A percentile compares a stretch with the other conserved stretches of the same genome.
These are phyloP conservation scores for Catharus ustulatus DNA, from an alignment of 2,797 vertebrate species.

Conservation along the genomic window DNA sequence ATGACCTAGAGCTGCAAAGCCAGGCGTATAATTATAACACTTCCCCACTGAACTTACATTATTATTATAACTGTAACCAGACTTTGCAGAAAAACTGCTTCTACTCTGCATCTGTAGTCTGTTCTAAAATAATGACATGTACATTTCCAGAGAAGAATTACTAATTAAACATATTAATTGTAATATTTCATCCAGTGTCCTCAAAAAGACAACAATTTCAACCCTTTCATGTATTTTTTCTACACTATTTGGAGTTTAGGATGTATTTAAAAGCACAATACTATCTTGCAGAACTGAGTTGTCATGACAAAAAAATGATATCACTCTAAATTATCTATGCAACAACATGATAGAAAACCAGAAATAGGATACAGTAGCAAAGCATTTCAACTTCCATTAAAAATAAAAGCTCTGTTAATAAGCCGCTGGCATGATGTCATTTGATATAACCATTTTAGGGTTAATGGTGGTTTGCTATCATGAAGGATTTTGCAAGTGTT, in stretches of 20 bases:
- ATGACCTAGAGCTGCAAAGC: constrained; percentile 21
- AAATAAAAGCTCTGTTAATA: constrained; percentile 72
- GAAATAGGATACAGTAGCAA: constrained; percentile 64
- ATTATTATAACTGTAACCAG: constrained; percentile 23
- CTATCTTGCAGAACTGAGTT: constrained; percentile 13
- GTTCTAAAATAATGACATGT: background rate
- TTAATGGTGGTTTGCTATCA: constrained; percentile 42
- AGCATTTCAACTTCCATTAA: constrained; percentile 73
- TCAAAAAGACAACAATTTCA: background rate
- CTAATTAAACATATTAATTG: background rate
- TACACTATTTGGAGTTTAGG: background rate
- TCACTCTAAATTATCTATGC: constrained; percentile 8
- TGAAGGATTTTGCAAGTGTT: constrained; percentile 71
- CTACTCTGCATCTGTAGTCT: background rate
- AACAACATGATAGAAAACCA: constrained; percentile 24
- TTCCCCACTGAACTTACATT: constrained; percentile 52
- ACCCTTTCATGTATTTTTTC: background rate
- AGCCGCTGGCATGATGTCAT: constrained; percentile 6
- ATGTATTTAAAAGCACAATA: constrained; percentile 14
- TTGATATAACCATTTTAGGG: constrained; percentile 23
- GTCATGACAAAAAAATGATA: background rate
- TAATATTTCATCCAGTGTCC: background rate
- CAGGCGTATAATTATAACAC: background rate
- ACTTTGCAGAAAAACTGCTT: background rate
- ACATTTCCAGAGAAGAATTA: background rate